A percentile compares a stretch with the other conserved stretches of the same genome.
These are phyloP conservation scores for Epistrophe grossulariae DNA, from an alignment of 2,888 invertebrate species.

Conservation along the genomic window DNA sequence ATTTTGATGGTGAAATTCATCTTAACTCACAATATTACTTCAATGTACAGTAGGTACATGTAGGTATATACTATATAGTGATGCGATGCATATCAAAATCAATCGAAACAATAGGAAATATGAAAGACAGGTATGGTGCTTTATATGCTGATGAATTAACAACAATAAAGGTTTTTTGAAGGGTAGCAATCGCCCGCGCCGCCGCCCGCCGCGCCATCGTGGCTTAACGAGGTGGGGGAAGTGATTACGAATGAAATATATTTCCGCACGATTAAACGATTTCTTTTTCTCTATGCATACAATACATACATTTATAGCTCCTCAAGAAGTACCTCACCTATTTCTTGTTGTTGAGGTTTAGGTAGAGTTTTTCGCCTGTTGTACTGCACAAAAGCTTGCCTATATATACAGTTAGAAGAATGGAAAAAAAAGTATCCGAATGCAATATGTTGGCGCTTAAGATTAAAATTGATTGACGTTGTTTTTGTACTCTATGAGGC, in stretches of 20 bases:
- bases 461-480: slow-evolving; percentile 49
- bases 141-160: slow-evolving; percentile 66
- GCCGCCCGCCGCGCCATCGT: no score
- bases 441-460: slow-evolving; percentile 28
- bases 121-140: slow-evolving; percentile 72
- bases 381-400: slow-evolving; percentile 13
- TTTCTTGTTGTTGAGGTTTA: neutral
- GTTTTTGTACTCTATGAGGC: slow-evolving; percentile 36
- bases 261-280: slow-evolving; percentile 74
- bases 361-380: neutral
- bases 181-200: slow-evolving; percentile 7
- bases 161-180: slow-evolving; percentile 51
- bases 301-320: slow-evolving; percentile 1
- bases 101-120: slow-evolving; percentile 69
- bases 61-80: neutral
- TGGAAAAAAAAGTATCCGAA: slow-evolving; percentile 51
- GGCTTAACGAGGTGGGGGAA: slow-evolving; percentile 15
- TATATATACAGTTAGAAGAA: slow-evolving; percentile 12
- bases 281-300: slow-evolving; percentile 60
- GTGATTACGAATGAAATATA: slow-evolving; percentile 68
- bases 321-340: slow-evolving; percentile 41
- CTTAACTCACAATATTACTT: no score
- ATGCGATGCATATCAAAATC: slow-evolving; percentile 61
- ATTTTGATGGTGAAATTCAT: no score
- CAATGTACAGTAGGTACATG: neutral